These are phyloP conservation scores for Idaea dimidiata DNA, from an alignment of 2,888 invertebrate species.

Conservation along the genomic window DNA sequence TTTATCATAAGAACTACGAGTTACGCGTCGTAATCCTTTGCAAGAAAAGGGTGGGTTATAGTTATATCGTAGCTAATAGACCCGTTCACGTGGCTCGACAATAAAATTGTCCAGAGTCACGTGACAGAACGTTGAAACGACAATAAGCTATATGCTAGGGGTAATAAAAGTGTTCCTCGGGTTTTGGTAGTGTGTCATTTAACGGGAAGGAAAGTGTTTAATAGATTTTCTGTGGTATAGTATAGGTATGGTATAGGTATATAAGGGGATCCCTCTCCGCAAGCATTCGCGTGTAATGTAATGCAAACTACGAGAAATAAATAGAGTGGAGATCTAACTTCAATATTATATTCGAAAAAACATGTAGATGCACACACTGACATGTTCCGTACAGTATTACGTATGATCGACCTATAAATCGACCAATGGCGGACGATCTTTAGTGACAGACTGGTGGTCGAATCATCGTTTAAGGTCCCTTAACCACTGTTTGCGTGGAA, in stretches of 20 bases:
- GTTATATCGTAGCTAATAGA: slow-evolving; percentile 24
- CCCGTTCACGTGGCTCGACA: slow-evolving; percentile 19
- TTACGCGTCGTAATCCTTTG: neutral
- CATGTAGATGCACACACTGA: no score
- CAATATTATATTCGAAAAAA: no score
- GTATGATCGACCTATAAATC: no score
- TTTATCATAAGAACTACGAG: neutral
- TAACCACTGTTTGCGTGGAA: no score
- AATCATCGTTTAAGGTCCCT: no score
- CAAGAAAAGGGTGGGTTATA: slow-evolving; percentile 11
- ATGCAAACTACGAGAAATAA: no score
- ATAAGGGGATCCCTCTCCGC: no score
- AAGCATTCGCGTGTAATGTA: no score
- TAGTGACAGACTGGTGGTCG: no score
- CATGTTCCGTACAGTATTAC: no score
- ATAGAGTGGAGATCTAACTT: no score
- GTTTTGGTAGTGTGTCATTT: slow-evolving; percentile 4
- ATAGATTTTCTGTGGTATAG: neutral
- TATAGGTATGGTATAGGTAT: neutral
- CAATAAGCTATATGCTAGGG: slow-evolving; percentile 39
- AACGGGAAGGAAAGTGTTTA: neutral
- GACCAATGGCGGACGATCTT: no score
- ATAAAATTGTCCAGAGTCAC: slow-evolving; percentile 24
- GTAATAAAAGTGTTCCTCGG: slow-evolving; percentile 44
- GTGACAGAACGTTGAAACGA: slow-evolving; percentile 38